Base-by-base conservation (phyloP, 35 echinoderm and acorn worm species). In the Patiria miniata region DNA sequence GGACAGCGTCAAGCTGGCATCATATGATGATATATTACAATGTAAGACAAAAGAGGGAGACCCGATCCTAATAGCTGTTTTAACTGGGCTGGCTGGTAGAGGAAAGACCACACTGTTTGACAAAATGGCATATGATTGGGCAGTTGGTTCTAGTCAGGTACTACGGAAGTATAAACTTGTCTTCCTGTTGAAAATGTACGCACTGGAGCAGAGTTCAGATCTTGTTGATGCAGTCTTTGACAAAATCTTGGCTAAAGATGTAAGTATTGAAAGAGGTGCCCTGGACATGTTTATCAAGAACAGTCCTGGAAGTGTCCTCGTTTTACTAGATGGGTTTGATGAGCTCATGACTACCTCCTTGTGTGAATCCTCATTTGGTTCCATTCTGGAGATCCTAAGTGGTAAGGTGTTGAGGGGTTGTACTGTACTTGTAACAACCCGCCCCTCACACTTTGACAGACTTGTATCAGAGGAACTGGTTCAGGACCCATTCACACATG, bases 291-390 rank as follows among this genome's bases (percentile, higher is more conserved):
- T 26, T 30, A 73, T 73, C 65, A 2, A 73, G 14, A 34, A 1
- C 14, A 73, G 29, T 34, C 26, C 0, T 32, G 65, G 34, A 10
- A 73, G 29, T 5, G 65, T 73, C 26, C 65, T 73, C 26, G 29
- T 73, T 73, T 23, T 73, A 18, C 29, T 73, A 23, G 65, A 73
- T 73, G 65, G 65, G 19, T 73, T 73, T 73, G 65, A 73, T 73
- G 65, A 73, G 65, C 29, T 73, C 21, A 73, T 22, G 30, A 73
- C 65, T 23, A 73, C 65, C 26, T 32, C 65, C 65, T 23, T 73
- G 14, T 12, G 9, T 30, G 0, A 36, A 73, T 73, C 65, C 21
- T 32, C 23, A 73, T 73, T 73, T 36, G 65, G 65, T 73, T 73
- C 65, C 34, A 34, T 73, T 12, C 65, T 73, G 8, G 8, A 73